Conservation (phyloP, 2,797 vertebrate species). For the Basileuterus tristriatus region DNA sequence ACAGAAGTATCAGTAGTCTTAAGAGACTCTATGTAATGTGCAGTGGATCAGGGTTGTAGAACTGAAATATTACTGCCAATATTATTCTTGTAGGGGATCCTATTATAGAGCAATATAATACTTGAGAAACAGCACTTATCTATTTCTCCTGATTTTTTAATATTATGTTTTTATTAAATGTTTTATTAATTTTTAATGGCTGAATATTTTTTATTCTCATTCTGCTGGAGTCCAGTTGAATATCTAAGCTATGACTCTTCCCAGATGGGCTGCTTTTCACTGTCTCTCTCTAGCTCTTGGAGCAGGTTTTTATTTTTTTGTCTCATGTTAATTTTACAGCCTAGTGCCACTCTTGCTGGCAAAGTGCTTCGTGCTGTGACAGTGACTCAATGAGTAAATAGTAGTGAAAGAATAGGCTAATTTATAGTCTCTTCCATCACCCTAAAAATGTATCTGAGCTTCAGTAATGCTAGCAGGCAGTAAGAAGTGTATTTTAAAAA, state of each 20-base stretch:
- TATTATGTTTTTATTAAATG: neutral
- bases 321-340: neutral
- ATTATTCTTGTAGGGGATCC: neutral
- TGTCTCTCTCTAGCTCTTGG: neutral
- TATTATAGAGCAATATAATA: neutral
- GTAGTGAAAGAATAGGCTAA: neutral
- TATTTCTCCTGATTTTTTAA: neutral
- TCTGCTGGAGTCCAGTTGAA: neutral
- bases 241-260: neutral
- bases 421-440: neutral
- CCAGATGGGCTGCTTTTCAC: neutral
- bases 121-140: neutral
- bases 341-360: neutral
- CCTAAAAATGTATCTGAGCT: neutral
- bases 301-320: neutral
- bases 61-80: neutral
- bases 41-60: neutral
- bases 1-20: neutral
- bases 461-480: neutral
- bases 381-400: neutral
- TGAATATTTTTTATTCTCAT: neutral
- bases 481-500: neutral
- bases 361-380: neutral
- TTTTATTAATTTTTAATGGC: neutral
- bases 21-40: neutral